phyloP scores from a whole-genome alignment of 2,797 vertebrate species.

The Rhinella marina region DNA sequence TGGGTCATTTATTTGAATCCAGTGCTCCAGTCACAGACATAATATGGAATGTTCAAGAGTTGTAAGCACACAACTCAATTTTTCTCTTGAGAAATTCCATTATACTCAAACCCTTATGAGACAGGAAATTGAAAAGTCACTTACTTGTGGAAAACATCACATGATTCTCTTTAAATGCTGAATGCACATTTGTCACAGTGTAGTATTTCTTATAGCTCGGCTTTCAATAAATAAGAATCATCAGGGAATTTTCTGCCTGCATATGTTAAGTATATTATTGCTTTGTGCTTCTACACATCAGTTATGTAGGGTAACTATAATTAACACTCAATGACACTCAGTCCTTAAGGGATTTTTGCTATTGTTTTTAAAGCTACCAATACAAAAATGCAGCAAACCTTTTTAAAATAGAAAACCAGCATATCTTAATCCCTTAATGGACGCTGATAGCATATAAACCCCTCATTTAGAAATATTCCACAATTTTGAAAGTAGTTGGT shows the following conservation, averaged over 20 bases:
- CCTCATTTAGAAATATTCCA: not conserved
- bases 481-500: no score
- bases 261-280: slow-evolving; percentile 14
- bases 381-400: not conserved
- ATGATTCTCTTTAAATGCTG: slow-evolving; percentile 47
- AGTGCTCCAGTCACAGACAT: slow-evolving; percentile 45
- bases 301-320: not conserved
- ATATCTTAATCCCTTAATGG: not conserved
- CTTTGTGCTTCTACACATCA: not conserved
- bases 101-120: slow-evolving; percentile 45
- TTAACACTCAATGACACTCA: slow-evolving; percentile 3
- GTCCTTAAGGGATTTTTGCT: not conserved
- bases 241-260: not conserved
- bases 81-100: slow-evolving; percentile 56
- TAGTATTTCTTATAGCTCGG: slow-evolving; percentile 11
- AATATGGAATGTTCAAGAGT: slow-evolving; percentile 56
- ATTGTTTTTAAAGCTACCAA: not conserved
- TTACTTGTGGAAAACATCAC: slow-evolving; percentile 53
- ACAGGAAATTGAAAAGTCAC: slow-evolving; percentile 59
- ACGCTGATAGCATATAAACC: not conserved
- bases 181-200: slow-evolving; percentile 41
- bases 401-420: not conserved
- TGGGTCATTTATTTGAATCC: slow-evolving; percentile 48
- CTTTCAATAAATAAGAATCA: slow-evolving; percentile 33
- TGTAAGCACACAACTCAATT: slow-evolving; percentile 53